Evolutionary conservation across 2,797 vertebrate genomes (phyloP).

Genomic region (Parauchenoglanis punctatus): DNA sequence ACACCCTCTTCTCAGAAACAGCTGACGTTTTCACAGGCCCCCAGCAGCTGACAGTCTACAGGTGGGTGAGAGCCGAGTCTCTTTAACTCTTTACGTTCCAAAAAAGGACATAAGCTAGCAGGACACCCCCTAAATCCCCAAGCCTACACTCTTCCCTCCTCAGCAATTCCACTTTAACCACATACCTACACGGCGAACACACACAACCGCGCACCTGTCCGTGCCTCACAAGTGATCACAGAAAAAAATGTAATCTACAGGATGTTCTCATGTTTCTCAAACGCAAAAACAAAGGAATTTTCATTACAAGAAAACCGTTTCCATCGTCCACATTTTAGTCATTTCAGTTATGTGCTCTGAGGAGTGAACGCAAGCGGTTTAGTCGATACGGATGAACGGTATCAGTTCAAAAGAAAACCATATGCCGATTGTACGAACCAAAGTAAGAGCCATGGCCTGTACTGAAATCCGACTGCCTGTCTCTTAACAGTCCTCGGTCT

Average conservation of each 20-base stretch:
- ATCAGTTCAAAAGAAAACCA: constrained; percentile 15
- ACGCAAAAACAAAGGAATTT: background rate
- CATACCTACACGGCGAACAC: constrained; percentile 25
- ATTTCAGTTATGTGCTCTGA: background rate
- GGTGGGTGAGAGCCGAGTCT: constrained; percentile 77
- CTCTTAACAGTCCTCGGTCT: constrained; percentile 24
- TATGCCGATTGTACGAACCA: constrained; percentile 34
- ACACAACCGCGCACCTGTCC: constrained; percentile 22
- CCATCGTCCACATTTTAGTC: background rate
- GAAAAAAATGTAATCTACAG: background rate
- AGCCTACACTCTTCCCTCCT: constrained; percentile 59
- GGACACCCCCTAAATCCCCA: constrained; percentile 40
- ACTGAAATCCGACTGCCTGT: constrained; percentile 38
- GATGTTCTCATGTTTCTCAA: background rate
- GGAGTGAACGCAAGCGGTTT: background rate
- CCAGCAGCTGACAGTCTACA: constrained; percentile 82
- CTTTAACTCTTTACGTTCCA: constrained; percentile 69
- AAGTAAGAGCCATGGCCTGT: constrained; percentile 30
- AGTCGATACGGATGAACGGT: background rate
- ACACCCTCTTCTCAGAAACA: constrained; percentile 80
- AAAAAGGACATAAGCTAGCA: constrained; percentile 32
- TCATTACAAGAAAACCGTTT: background rate
- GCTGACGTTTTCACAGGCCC: constrained; percentile 82
- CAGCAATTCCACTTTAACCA: constrained; percentile 12
- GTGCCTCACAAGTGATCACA: background rate